Evolutionary conservation across 2,113 vertebrate genomes (phyloP).

Genomic region (Xiphophorus hellerii): DNA sequence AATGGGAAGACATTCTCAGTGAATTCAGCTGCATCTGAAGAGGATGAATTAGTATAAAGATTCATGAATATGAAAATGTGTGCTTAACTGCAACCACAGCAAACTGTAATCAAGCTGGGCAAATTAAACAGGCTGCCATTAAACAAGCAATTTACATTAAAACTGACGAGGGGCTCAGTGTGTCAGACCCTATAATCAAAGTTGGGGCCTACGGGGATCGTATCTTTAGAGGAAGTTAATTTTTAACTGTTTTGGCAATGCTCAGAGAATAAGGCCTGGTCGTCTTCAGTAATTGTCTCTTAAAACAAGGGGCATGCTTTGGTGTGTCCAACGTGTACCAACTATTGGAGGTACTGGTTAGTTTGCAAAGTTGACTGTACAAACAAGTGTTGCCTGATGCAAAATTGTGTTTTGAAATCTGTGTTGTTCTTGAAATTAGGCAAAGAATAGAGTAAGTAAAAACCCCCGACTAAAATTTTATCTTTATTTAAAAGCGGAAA

Average conservation of each 20-base stretch:
- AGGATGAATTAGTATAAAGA: conserved; percentile 65
- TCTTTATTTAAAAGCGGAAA: no score
- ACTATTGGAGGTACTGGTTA: no score
- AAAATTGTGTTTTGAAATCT: no score
- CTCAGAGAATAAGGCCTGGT: not conserved
- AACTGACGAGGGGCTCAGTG: conserved; percentile 37
- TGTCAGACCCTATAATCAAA: conserved; percentile 42
- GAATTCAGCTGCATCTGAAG: conserved; percentile 56
- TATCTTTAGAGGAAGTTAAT: conserved; percentile 22
- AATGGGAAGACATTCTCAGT: conserved; percentile 53
- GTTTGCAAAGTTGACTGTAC: no score
- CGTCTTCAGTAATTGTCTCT: not conserved
- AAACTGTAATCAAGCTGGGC: conserved; percentile 62
- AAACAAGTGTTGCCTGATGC: no score
- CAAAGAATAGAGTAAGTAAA: no score
- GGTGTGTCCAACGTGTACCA: no score
- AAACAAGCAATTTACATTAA: conserved; percentile 63
- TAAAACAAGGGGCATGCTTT: no score
- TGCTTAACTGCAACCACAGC: conserved; percentile 70
- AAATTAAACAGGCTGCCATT: conserved; percentile 58
- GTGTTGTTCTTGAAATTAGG: no score
- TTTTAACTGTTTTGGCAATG: conserved; percentile 2
- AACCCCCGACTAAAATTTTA: no score
- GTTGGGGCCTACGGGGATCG: conserved; percentile 44
- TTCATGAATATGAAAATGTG: conserved; percentile 66